A percentile compares a stretch with the other conserved stretches of the same genome.
Evolutionary conservation across 1,140 invertebrate species (phyloP).

Genomic region (Aphidius ervi): DNA sequence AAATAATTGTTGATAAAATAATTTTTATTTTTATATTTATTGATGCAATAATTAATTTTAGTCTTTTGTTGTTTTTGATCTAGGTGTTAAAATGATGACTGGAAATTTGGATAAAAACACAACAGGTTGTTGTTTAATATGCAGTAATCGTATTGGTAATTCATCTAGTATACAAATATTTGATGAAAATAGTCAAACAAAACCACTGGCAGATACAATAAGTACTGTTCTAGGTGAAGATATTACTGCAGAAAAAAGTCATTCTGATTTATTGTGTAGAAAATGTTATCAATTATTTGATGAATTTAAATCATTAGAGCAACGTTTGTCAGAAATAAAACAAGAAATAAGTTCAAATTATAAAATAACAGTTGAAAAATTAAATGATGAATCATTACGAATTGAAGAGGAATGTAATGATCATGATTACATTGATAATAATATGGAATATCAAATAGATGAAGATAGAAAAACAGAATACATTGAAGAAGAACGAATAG

Average conservation of each 20-base stretch:
- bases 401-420: conserved; percentile 45
- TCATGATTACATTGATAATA: conserved; percentile 38
- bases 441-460: conserved; percentile 4
- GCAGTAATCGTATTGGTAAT: conserved; percentile 54
- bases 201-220: conserved; percentile 50
- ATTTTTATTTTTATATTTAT: conserved; percentile 1
- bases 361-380: conserved; percentile 45
- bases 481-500: conserved; percentile 4
- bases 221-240: conserved; percentile 51
- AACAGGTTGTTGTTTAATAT: conserved; percentile 53
- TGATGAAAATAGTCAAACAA: conserved; percentile 37
- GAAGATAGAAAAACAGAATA: background rate
- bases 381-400: conserved; percentile 20
- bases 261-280: conserved; percentile 59
- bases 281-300: conserved; percentile 62
- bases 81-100: conserved; percentile 33
- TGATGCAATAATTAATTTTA: conserved; percentile 6
- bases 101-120: conserved; percentile 37
- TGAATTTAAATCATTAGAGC: conserved; percentile 59
- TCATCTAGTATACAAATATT: conserved; percentile 56
- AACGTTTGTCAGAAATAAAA: conserved; percentile 51
- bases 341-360: conserved; percentile 48
- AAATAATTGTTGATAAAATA: background rate
- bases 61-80: conserved; percentile 24
- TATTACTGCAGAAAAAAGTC: conserved; percentile 50